These are phyloP conservation scores for Hecatera dysodea DNA, from an alignment of 2,888 invertebrate species.

Conservation along the genomic window DNA sequence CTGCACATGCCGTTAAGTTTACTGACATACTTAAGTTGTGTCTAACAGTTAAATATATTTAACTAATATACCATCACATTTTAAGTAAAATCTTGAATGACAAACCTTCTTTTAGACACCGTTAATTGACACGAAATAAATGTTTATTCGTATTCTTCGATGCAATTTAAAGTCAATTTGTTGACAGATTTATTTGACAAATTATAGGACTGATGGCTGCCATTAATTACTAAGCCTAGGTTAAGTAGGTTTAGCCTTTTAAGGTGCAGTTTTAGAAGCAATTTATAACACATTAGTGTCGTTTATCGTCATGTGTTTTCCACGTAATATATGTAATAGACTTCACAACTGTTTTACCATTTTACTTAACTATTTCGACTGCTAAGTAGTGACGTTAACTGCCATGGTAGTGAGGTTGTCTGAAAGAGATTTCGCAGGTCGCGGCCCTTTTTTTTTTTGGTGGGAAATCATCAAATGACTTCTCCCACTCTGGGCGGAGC, in stretches of 20 bases:
- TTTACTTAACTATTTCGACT: not conserved
- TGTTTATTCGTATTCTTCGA: not conserved
- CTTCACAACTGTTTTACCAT: not conserved
- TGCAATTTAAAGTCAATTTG: constrained; percentile 13
- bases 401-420: too few relatives aligned
- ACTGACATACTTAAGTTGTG: not conserved
- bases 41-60: not conserved
- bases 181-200: constrained; percentile 22
- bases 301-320: constrained; percentile 13
- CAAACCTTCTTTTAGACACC: not conserved
- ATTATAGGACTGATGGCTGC: constrained; percentile 10
- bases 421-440: too few relatives aligned
- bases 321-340: too few relatives aligned
- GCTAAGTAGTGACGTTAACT: too few relatives aligned
- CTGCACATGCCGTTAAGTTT: not conserved
- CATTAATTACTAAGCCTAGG: constrained; percentile 20
- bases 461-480: too few relatives aligned
- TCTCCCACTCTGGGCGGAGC: too few relatives aligned
- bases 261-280: constrained; percentile 21
- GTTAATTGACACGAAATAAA: not conserved
- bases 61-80: not conserved
- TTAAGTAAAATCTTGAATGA: not conserved
- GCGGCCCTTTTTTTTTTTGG: too few relatives aligned
- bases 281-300: constrained; percentile 38
- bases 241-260: constrained; percentile 9